These are phyloP conservation scores for Hyla sarda DNA, from an alignment of 2,113 vertebrate species.

Conservation along the genomic window DNA sequence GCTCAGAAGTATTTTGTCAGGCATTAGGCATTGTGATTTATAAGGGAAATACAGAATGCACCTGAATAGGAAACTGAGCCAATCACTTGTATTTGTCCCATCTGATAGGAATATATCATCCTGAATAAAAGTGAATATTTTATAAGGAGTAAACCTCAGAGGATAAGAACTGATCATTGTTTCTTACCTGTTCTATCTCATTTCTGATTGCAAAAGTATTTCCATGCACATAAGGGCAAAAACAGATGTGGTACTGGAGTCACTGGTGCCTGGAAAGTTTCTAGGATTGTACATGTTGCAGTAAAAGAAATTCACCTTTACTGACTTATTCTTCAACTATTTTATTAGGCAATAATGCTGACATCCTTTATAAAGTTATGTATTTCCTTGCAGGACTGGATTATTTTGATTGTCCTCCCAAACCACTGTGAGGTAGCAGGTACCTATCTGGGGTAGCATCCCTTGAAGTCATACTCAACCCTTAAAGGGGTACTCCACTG, in stretches of 20 bases:
- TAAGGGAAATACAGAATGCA: background rate
- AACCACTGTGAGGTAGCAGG: no score
- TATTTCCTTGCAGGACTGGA: no score
- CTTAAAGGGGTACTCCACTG: no score
- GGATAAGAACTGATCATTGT: background rate
- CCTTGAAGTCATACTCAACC: no score
- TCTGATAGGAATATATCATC: background rate
- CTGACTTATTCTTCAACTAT: no score
- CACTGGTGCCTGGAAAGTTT: background rate
- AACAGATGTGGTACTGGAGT: background rate
- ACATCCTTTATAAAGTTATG: background rate
- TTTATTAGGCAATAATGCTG: background rate
- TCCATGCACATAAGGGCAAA: background rate
- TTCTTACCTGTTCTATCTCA: background rate
- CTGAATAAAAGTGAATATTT: background rate
- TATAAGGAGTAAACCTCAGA: background rate
- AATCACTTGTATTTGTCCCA: background rate
- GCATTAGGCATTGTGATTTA: background rate
- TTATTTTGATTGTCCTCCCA: no score
- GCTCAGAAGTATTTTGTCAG: background rate
- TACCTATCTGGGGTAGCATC: no score
- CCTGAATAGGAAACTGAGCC: background rate
- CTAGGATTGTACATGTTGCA: background rate
- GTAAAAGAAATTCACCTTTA: background rate
- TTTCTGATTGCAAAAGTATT: constrained; percentile 52